Evolutionary conservation across 2,113 vertebrate genomes (phyloP), one percentile per base, ranked within the genome.

Genomic region (Arizona elegans): DNA sequence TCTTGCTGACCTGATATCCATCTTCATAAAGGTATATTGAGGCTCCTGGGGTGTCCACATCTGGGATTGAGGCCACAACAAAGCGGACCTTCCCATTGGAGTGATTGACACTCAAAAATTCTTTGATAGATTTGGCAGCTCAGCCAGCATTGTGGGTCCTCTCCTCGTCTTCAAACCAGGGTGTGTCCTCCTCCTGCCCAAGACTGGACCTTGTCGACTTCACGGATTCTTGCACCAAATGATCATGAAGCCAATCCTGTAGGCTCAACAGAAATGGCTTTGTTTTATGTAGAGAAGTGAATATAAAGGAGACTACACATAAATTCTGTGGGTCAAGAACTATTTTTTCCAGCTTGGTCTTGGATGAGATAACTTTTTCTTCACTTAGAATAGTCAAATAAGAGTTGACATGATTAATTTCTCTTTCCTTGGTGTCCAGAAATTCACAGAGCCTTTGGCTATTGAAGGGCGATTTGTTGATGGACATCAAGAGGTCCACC

Each of bases 251-350:
- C 12, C 10, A 3, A 0, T 55, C 50, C 8, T 59, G 90, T 24
- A 94, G 90, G 23, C 87, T 43, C 81, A 58, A 93, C 29, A 96
- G 54, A 53, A 94, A 93, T 0, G 38, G 87, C 17, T 96, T 94
- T 33, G 24, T 54, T 43, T 92, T 59, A 5, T 89, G 17, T 24
- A 96, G 38, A 21, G 92, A 95, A 24, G 94, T 94, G 59, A 96
- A 95, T 23, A 90, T 88, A 43, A 95, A 96, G 38, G 65, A 94
- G 47, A 96, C 90, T 23, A 95, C 33, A 91, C 93, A 53, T 88
- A 93, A n/a, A 75, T 86, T 90, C 1, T 56, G 9, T 4, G 85
- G 2, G 3, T 65, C 26, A 0, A 65, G 62, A n/a, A 65, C 26
- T n/a, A 65, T 65, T 65, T 65, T 0, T 13, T n/a, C 26, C 26